Evolutionary conservation across 2,888 invertebrate species (phyloP).

Genomic region (Brachyptera risi): DNA sequence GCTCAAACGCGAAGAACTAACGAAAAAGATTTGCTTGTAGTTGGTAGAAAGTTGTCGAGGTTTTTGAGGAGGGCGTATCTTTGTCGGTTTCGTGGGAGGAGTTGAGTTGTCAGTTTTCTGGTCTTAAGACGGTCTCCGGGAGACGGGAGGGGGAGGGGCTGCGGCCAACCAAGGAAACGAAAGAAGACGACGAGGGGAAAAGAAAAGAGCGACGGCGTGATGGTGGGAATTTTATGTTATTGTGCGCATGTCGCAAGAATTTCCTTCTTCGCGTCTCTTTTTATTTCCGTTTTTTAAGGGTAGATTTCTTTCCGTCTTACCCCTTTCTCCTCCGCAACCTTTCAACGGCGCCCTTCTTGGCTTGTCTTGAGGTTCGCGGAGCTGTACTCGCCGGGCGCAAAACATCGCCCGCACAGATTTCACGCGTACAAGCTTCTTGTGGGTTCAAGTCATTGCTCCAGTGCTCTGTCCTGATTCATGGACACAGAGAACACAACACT

Average conservation of each 20-base stretch:
- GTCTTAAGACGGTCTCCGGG: slow-evolving; percentile 25
- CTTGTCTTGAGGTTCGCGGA: slow-evolving; percentile 32
- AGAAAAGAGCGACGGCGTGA: slow-evolving; percentile 19
- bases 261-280: slow-evolving; percentile 22
- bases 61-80: slow-evolving; percentile 32
- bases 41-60: slow-evolving; percentile 29
- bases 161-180: slow-evolving; percentile 31
- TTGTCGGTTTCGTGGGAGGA: slow-evolving; percentile 30
- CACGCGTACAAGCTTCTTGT: no score
- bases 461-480: no score
- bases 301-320: slow-evolving; percentile 5
- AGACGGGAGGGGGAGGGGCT: slow-evolving; percentile 23
- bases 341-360: slow-evolving; percentile 29
- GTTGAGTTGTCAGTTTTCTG: slow-evolving; percentile 30
- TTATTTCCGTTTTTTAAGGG: slow-evolving; percentile 24
- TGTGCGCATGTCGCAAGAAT: slow-evolving; percentile 30
- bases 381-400: slow-evolving; percentile 24
- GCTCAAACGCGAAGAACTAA: slow-evolving; percentile 35
- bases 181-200: slow-evolving; percentile 27
- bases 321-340: slow-evolving; percentile 25
- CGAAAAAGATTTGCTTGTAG: slow-evolving; percentile 24
- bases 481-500: no score
- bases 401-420: not conserved
- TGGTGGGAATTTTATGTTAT: slow-evolving; percentile 28
- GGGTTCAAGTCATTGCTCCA: no score